Evolutionary conservation across 2,797 vertebrate genomes (phyloP).

Genomic region (Neosilurus mollespiculum): DNA sequence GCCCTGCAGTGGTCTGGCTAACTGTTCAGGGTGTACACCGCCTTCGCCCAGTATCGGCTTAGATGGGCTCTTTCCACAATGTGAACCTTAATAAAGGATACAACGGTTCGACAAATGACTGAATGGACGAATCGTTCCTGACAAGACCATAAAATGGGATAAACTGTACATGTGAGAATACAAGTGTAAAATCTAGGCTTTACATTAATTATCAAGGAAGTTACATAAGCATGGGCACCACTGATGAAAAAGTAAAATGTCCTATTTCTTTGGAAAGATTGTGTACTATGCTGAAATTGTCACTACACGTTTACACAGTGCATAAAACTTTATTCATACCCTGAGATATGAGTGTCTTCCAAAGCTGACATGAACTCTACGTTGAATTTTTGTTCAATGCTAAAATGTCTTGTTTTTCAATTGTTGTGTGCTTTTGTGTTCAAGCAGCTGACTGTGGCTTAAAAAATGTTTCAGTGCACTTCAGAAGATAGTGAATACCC

Average conservation of each 20-base stretch:
- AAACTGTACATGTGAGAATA: background rate
- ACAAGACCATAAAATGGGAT: background rate
- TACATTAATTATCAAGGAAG: background rate
- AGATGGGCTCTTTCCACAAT: no score
- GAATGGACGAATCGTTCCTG: background rate
- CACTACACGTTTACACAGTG: background rate
- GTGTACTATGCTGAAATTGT: background rate
- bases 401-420: background rate
- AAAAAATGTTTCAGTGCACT: background rate
- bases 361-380: background rate
- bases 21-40: no score
- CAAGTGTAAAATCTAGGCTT: background rate
- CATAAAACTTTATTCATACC: background rate
- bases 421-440: slow-evolving; percentile 12
- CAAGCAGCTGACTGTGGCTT: background rate
- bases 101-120: no score
- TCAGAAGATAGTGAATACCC: background rate
- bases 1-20: no score
- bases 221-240: background rate
- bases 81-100: no score
- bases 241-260: background rate
- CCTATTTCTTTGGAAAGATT: background rate
- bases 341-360: background rate
- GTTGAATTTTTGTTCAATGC: background rate
- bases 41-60: no score